Evolutionary conservation across 2,888 invertebrate genomes (phyloP).

Genomic region (Galerucella pusilla): DNA sequence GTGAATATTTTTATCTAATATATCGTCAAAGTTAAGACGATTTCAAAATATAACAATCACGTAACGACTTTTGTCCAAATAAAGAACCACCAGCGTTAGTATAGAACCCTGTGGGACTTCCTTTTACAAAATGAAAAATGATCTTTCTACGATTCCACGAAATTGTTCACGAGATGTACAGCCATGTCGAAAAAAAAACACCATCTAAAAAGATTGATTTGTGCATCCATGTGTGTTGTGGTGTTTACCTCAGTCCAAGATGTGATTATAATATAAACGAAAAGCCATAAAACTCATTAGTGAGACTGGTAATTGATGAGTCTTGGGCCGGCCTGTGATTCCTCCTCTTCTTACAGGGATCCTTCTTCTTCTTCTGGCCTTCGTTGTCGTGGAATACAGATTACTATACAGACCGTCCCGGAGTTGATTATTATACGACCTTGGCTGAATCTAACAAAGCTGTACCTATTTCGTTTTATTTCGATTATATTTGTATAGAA

Average conservation of each 20-base stretch:
- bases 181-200: background rate
- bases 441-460: background rate
- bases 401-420: background rate
- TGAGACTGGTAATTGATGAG: slow-evolving; percentile 57
- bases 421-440: background rate
- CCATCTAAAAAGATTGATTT: slow-evolving; percentile 26
- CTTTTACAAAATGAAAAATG: slow-evolving; percentile 8
- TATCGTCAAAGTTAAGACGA: no score
- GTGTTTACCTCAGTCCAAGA: slow-evolving; percentile 25
- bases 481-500: background rate
- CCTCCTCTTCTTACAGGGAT: slow-evolving; percentile 33
- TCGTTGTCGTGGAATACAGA: slow-evolving; percentile 12
- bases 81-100: background rate
- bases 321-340: slow-evolving; percentile 46
- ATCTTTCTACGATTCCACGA: slow-evolving; percentile 3
- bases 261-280: slow-evolving; percentile 53
- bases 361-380: slow-evolving; percentile 17
- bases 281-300: slow-evolving; percentile 59
- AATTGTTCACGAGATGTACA: background rate
- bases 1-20: no score
- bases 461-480: background rate
- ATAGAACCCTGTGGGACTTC: background rate
- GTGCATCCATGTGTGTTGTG: slow-evolving; percentile 19
- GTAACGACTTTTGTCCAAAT: background rate
- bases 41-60: no score